Evolutionary conservation across 1,140 invertebrate genomes (phyloP).

Genomic region (Eciton burchellii): DNA sequence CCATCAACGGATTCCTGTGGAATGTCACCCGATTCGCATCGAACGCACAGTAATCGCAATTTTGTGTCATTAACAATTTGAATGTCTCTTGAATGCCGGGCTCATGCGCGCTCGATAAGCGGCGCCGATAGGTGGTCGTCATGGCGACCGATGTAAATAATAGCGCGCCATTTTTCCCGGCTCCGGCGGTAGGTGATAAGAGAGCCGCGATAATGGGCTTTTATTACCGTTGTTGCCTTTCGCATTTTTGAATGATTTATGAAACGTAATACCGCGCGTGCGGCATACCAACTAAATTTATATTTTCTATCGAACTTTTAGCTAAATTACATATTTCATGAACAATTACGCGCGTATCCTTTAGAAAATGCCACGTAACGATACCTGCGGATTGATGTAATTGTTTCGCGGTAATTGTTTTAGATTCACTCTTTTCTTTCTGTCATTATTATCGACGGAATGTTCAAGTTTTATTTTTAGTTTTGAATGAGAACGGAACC

Average conservation of each 20-base stretch:
- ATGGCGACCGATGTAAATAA: slow-evolving; percentile 61
- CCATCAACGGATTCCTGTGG: background rate
- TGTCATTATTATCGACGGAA: background rate
- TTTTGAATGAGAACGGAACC: too few relatives aligned
- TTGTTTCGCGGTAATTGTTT: background rate
- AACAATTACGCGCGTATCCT: too few relatives aligned
- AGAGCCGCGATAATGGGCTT: background rate
- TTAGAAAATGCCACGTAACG: too few relatives aligned
- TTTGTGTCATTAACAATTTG: slow-evolving; percentile 20
- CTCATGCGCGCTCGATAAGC: background rate
- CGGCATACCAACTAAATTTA: background rate
- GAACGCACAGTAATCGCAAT: background rate
- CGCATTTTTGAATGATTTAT: background rate
- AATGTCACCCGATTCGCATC: slow-evolving; percentile 22
- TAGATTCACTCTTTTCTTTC: background rate
- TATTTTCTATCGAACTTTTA: too few relatives aligned
- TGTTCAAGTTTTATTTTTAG: background rate
- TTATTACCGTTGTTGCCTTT: too few relatives aligned
- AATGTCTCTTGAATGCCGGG: slow-evolving; percentile 23
- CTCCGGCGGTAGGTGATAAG: background rate
- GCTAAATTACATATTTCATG: too few relatives aligned
- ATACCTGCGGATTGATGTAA: background rate
- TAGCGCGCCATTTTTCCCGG: slow-evolving; percentile 54
- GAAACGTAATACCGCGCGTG: too few relatives aligned
- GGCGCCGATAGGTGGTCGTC: slow-evolving; percentile 56